Evolutionary conservation across 2,888 invertebrate species (phyloP), one percentile per base, ranked within the genome.

Genomic region (Halictus quadricinctus): DNA sequence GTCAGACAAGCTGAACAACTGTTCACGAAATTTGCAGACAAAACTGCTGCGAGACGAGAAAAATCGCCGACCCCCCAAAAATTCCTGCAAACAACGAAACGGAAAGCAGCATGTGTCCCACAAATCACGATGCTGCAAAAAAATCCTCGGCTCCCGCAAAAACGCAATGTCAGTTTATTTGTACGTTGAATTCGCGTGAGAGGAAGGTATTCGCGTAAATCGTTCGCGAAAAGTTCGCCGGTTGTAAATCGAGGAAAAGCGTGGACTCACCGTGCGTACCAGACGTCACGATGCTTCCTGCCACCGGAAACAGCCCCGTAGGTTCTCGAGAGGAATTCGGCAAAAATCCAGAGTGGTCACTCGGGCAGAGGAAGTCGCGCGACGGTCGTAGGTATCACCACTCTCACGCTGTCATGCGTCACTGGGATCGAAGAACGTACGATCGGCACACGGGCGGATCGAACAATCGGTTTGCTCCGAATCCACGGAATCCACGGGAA

Each of bases 201-300:
- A 54, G 36, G 36, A 36, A 36, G 36, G 36, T 36, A 4, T 21
- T 8, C 50, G 50, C 48, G 50, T 21, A 50, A 36, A 36, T 7
- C 50, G 18, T 50, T 21, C 2, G 54, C 21, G 25, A 29, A 64
- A 64, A 64, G 18, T 66, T 25, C 25, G 54, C 54, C 10, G 10
- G 21, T 10, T 8, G 43, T 36, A 43, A 8, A 64, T 29, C 0
- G 6, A 29, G 21, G 21, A 12, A 29, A 41, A 64, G 46, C 18
- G 21, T 43, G 12, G 78, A 89, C 89, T 89, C 90, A 89, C 89
- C 89, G 88, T 86, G 74, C 70, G 75, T 36, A 75, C 75, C 78
- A 69, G 80, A 50, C 75, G 86, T 83, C 72, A 82, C 83, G 80
- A 88, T 83, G 83, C 83, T 88, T 48, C 79, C 79, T 76, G 89